Conservation (phyloP, 2,888 invertebrate species). For the Archips crataeganus region DNA sequence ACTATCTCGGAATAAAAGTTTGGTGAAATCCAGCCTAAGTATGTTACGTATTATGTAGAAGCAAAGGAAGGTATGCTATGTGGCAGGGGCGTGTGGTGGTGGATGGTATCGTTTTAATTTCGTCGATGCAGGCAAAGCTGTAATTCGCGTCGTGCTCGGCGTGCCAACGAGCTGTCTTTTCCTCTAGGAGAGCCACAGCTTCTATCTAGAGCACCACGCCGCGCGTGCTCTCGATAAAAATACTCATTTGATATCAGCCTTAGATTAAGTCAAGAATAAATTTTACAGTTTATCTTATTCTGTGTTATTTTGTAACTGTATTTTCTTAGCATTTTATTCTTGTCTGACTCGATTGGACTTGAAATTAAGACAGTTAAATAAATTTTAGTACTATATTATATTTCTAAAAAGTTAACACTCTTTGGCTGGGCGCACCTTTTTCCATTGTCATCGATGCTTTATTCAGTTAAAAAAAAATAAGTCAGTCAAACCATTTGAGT, state of each 20-base stretch:
- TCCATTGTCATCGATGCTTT: too few relatives aligned
- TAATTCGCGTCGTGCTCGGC: slow-evolving; percentile 39
- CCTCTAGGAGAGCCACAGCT: not conserved
- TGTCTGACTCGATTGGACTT: not conserved
- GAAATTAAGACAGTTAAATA: not conserved
- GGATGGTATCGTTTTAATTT: slow-evolving; percentile 40
- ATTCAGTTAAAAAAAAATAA: too few relatives aligned
- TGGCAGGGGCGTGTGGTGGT: slow-evolving; percentile 21
- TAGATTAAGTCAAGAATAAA: slow-evolving; percentile 12
- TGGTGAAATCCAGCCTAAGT: too few relatives aligned
- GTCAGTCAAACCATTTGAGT: too few relatives aligned
- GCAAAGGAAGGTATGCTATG: slow-evolving; percentile 36
- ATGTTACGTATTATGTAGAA: slow-evolving; percentile 25
- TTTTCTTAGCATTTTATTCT: slow-evolving; percentile 2
- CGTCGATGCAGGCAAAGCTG: slow-evolving; percentile 33
- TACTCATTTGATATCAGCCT: slow-evolving; percentile 16
- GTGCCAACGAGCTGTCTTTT: slow-evolving; percentile 15
- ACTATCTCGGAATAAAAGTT: too few relatives aligned
- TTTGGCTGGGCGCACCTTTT: too few relatives aligned
- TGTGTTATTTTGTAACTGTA: not conserved
- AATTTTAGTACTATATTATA: too few relatives aligned
- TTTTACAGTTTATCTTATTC: slow-evolving; percentile 11
- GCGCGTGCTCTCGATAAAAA: slow-evolving; percentile 13
- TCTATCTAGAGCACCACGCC: not conserved
- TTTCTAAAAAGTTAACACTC: too few relatives aligned